Evolutionary conservation across 2,797 vertebrate species (phyloP).

Genomic region (Lepus oiostolus): DNA sequence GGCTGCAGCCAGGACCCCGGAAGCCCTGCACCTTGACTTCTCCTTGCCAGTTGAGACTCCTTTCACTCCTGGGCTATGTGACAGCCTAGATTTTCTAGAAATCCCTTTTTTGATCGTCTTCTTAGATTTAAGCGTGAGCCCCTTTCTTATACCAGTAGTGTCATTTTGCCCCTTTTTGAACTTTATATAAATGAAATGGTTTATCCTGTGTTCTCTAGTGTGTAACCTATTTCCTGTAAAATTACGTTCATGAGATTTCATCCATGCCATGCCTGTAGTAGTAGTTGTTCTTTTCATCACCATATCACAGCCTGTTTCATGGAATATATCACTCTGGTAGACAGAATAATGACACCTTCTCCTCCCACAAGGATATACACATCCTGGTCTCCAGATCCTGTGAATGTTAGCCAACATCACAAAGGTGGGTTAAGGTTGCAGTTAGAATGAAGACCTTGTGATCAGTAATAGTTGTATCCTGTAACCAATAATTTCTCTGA

Average conservation of each 20-base stretch:
- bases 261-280: rapidly evolving
- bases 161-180: too few relatives aligned
- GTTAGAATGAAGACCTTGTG: rapidly evolving
- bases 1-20: rapidly evolving
- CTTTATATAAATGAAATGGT: background rate
- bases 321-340: rapidly evolving
- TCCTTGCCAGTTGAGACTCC: rapidly evolving
- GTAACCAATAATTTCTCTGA: background rate
- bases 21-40: rapidly evolving
- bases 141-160: rapidly evolving
- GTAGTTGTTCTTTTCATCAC: background rate
- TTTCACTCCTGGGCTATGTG: rapidly evolving
- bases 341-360: too few relatives aligned
- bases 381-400: rapidly evolving
- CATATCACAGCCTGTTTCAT: rapidly evolving
- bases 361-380: rapidly evolving
- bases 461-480: background rate
- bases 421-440: too few relatives aligned
- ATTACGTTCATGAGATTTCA: rapidly evolving
- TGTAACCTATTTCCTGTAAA: background rate
- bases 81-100: rapidly evolving
- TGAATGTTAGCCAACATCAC: rapidly evolving
- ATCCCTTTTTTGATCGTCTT: background rate
- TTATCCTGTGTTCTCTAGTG: rapidly evolving
- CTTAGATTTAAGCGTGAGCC: background rate